phyloP scores from a whole-genome alignment of 2,797 vertebrate genomes.

The Diplodus sargus region DNA sequence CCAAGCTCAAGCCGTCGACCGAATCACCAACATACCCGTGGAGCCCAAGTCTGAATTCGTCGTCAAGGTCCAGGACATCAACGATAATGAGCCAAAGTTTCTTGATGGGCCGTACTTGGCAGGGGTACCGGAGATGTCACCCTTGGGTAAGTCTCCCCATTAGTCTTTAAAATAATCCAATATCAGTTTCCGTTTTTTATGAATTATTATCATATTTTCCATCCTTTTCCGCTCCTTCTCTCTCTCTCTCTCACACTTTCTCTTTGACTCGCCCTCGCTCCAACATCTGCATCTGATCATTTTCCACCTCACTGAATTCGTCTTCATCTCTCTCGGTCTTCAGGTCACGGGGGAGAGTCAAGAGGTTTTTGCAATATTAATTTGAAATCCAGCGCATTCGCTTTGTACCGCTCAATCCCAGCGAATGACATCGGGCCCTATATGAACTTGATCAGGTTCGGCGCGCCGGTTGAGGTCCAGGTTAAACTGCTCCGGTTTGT shows the following conservation, averaged over 20 bases:
- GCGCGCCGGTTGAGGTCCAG: conserved; percentile 15
- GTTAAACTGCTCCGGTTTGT: conserved; percentile 25
- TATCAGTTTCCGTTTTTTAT: not conserved
- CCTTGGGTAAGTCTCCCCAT: conserved; percentile 87
- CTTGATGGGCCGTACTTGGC: conserved; percentile 95
- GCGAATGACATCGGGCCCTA: conserved; percentile 40
- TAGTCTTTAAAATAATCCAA: conserved; percentile 14
- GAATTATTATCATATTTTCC: not conserved
- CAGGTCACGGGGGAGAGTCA: conserved; percentile 42
- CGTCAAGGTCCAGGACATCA: conserved; percentile 98
- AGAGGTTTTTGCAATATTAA: conserved; percentile 63
- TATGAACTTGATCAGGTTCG: conserved; percentile 35
- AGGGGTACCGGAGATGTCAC: conserved; percentile 96
- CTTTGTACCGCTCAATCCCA: conserved; percentile 46
- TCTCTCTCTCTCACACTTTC: conserved; percentile 13
- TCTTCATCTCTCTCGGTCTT: conserved; percentile 59
- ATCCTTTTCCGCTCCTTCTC: conserved; percentile 1
- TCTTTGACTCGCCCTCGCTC: conserved; percentile 50
- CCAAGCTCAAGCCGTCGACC: conserved; percentile 92
- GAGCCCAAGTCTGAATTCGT: conserved; percentile 95
- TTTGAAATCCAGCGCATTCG: conserved; percentile 53
- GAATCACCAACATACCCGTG: conserved; percentile 90
- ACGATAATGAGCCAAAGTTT: conserved; percentile 97
- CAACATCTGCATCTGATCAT: conserved; percentile 64
- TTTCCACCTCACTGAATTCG: conserved; percentile 66